phyloP scores from a whole-genome alignment of 2,888 invertebrate species.

The Dolichopus griseipennis region DNA sequence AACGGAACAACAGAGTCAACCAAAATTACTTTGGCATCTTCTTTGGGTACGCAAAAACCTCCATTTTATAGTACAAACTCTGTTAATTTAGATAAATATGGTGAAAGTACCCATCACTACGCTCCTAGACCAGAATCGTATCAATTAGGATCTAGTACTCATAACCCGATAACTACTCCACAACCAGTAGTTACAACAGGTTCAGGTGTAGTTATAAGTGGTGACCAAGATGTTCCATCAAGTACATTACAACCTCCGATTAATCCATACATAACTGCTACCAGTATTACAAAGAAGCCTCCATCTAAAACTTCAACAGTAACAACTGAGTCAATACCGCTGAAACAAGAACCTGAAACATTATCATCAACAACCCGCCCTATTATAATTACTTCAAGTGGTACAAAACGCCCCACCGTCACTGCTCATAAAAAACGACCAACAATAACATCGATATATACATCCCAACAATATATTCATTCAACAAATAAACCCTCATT shows the following conservation, averaged over 20 bases:
- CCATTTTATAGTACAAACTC: constrained; percentile 22
- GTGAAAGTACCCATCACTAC: constrained; percentile 7
- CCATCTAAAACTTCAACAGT: constrained; percentile 11
- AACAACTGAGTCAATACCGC: constrained; percentile 12
- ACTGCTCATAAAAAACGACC: constrained; percentile 22
- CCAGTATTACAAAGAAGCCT: constrained; percentile 12
- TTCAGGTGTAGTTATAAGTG: constrained; percentile 12
- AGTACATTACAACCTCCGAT: constrained; percentile 12
- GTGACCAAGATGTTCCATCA: constrained; percentile 21
- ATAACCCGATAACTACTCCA: constrained; percentile 23
- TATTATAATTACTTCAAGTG: constrained; percentile 46
- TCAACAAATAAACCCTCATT: constrained; percentile 7
- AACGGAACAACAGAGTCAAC: constrained; percentile 23
- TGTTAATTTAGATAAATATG: constrained; percentile 20
- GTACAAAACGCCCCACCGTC: constrained; percentile 25
- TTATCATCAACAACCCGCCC: constrained; percentile 28
- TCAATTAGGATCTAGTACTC: constrained; percentile 33
- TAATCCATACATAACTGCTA: background rate
- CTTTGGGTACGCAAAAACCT: constrained; percentile 20
- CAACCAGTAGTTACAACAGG: constrained; percentile 19
- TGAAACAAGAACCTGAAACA: background rate
- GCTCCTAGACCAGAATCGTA: constrained; percentile 25
- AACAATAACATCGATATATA: constrained; percentile 13
- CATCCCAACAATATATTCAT: constrained; percentile 11
- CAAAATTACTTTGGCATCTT: constrained; percentile 12